Evolutionary conservation across 2,113 vertebrate species (phyloP).

Genomic region (Neopipo cinnamomea): DNA sequence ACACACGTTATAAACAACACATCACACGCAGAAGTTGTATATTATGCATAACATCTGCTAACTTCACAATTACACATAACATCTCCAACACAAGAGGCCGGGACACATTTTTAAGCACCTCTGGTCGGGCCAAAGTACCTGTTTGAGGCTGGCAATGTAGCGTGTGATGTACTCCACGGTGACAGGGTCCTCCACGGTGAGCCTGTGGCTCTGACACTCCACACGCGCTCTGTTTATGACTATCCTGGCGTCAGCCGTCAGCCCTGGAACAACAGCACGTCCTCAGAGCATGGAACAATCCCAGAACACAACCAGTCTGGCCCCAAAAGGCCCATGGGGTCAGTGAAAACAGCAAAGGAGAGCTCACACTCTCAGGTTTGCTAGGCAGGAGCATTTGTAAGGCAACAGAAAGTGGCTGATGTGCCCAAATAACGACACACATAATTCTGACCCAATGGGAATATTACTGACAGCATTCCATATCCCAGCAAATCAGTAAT

Average conservation of each 20-base stretch:
- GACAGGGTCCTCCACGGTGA: conserved; percentile 87
- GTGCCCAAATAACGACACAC: not conserved
- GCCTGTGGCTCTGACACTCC: conserved; percentile 87
- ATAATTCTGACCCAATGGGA: not conserved
- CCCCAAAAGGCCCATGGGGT: not conserved
- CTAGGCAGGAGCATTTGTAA: not conserved
- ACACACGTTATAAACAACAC: accelerated
- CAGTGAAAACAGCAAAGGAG: not conserved
- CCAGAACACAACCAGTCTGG: not conserved
- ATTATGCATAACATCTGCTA: not conserved
- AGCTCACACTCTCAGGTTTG: not conserved
- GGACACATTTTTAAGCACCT: not conserved
- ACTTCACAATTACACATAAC: accelerated
- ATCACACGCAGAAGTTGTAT: accelerated
- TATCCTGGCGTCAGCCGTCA: conserved; percentile 86
- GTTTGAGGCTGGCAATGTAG: conserved; percentile 86
- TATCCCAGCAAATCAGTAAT: not conserved
- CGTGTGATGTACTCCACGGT: conserved; percentile 89
- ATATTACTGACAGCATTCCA: not conserved
- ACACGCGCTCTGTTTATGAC: conserved; percentile 86
- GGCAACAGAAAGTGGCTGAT: not conserved
- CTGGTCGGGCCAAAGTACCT: conserved; percentile 60
- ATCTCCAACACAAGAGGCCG: not conserved
- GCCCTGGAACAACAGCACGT: conserved; percentile 46
- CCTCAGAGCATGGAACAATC: not conserved